Percentiles rank a stretch among this genome's conserved stretches.
These are phyloP conservation scores for Riparia riparia DNA, from an alignment of 2,113 vertebrate species.

Conservation along the genomic window DNA sequence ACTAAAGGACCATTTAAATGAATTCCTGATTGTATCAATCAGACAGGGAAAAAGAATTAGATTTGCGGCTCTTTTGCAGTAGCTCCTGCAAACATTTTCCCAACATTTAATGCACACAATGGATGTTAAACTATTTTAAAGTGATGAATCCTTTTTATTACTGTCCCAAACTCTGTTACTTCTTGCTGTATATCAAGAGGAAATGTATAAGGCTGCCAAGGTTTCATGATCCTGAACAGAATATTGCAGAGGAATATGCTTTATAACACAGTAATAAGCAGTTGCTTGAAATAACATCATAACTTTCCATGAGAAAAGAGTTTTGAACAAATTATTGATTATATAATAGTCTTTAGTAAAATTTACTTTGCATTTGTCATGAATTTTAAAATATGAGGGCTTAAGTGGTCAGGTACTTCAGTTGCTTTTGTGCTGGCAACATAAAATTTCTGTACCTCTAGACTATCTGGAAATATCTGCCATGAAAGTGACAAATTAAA, in stretches of 20 bases:
- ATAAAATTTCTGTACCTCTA: slow-evolving; percentile 19
- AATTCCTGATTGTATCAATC: slow-evolving; percentile 61
- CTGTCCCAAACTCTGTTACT: slow-evolving; percentile 47
- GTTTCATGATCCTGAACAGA: slow-evolving; percentile 45
- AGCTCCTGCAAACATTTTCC: slow-evolving; percentile 62
- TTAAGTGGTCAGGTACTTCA: slow-evolving; percentile 40
- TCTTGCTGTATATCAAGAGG: slow-evolving; percentile 32
- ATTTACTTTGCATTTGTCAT: slow-evolving; percentile 59
- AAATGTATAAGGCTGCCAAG: slow-evolving; percentile 15
- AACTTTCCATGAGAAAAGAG: slow-evolving; percentile 51
- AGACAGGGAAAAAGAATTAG: slow-evolving; percentile 36
- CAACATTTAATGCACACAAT: slow-evolving; percentile 48
- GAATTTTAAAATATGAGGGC: slow-evolving; percentile 45
- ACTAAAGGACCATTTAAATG: slow-evolving; percentile 68
- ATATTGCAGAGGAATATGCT: slow-evolving; percentile 35
- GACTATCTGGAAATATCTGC: slow-evolving; percentile 27
- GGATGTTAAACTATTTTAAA: slow-evolving; percentile 55
- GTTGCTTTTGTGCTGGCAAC: slow-evolving; percentile 31
- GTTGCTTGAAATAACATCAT: slow-evolving; percentile 56
- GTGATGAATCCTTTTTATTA: slow-evolving; percentile 56
- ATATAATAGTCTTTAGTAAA: slow-evolving; percentile 62
- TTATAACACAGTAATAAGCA: slow-evolving; percentile 42
- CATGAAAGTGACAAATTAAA: slow-evolving; percentile 2
- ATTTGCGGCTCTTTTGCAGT: slow-evolving; percentile 35
- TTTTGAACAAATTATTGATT: slow-evolving; percentile 69